Evolutionary conservation across 2,797 vertebrate species (phyloP).

Genomic region (Falco berigora): DNA sequence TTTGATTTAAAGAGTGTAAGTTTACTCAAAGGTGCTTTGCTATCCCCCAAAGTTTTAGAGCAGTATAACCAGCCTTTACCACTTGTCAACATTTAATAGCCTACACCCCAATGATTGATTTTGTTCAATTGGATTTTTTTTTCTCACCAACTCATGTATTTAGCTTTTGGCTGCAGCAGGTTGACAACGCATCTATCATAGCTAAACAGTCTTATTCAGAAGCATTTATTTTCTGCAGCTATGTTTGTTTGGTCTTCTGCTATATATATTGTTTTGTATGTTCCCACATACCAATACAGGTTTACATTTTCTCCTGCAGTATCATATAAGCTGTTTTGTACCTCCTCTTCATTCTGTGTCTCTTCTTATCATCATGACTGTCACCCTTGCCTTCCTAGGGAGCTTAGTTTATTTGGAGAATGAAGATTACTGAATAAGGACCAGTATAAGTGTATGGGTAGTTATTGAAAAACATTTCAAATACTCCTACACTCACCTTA

Average conservation of each 20-base stretch:
- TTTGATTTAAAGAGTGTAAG: constrained; percentile 32
- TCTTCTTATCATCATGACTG: background rate
- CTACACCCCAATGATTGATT: constrained; percentile 48
- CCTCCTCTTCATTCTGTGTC: background rate
- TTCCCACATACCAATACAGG: background rate
- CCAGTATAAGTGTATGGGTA: fast-evolving
- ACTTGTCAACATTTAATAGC: constrained; percentile 53
- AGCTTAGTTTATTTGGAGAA: background rate
- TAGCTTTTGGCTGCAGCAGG: constrained; percentile 38
- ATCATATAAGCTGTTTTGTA: background rate
- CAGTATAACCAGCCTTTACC: constrained; percentile 35
- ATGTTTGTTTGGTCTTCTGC: background rate
- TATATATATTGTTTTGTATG: background rate
- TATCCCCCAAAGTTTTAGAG: constrained; percentile 45
- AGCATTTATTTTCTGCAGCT: constrained; percentile 29
- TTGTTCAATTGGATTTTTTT: background rate
- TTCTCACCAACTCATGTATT: constrained; percentile 36
- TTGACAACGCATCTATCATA: constrained; percentile 54
- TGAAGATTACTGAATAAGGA: background rate
- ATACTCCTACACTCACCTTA: background rate
- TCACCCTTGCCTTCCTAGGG: background rate
- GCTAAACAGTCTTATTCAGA: constrained; percentile 50
- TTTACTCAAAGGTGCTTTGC: constrained; percentile 46
- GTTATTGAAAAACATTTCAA: background rate
- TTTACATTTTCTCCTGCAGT: background rate